Evolutionary conservation across 2,113 vertebrate genomes (phyloP), one percentile per base, ranked within the genome.

Genomic region (Brachyhypopomus gauderio): DNA sequence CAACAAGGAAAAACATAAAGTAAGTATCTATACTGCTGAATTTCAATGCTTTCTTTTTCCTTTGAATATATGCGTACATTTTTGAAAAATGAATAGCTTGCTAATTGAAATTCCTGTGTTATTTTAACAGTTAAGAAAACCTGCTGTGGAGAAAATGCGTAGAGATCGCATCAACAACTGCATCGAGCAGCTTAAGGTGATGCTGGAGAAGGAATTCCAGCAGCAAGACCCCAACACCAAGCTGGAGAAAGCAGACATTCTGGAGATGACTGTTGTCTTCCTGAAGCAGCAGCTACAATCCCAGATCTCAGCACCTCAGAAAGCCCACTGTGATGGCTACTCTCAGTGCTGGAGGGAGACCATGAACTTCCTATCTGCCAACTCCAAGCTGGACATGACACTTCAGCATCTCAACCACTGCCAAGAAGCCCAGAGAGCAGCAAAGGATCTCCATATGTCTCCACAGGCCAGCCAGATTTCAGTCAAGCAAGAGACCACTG

Each of bases 121-220:
- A 75, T 19, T 69, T 48, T 72, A 48, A 0, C 88, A 92, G 93
- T 85, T 93, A 73, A 91, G 92, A 81, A 94, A 94, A 84, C 93
- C 92, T 0, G 87, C 89, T 71, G 92, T 93, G 84, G 93, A 94
- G 85, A 94, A 94, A 45, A 92, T 92, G 92, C 92, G 92, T 5
- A 80, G 91, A 0, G 89, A 92, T 76, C 88, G 89, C 22, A 89
- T 90, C 19, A 92, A 91, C 81, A 82, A 59, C 86, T 88, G 90
- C 91, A 91, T 90, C 20, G 89, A 89, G 78, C 87, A 91, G 74
- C 85, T 90, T 2, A 89, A 87, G 60, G 72, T 79, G 60, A 88
- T 92, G 30, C 87, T 92, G 88, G 91, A 90, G 75, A 92, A 93
- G 84, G 90, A 92, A 78, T 93, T 94, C 75, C 91, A 90, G 79